Base-by-base conservation (phyloP, 2,888 invertebrate genomes). In the Himalopsyche anomala region DNA sequence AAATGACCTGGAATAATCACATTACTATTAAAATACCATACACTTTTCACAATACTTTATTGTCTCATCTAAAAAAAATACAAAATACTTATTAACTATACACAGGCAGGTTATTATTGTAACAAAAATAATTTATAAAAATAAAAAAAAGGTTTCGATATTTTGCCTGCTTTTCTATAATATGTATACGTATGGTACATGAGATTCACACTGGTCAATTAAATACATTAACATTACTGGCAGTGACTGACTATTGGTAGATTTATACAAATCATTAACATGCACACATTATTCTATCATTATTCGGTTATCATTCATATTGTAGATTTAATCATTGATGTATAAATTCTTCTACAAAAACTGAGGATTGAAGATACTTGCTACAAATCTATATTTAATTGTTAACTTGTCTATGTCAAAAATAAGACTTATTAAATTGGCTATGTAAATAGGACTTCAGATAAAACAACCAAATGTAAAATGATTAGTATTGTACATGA, bases 161-260 rank as follows among this genome's bases (percentile, higher is more conserved):
- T 56, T 84, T 40, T 85, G 74, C 74, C 82, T 51, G 82, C 40
- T 62, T 62, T 19, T 28, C 28, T 62, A 19, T 62, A 28, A n/a
- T 62, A 62, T 62, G 62, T 19, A 62, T 62, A 62, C 62, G 19
- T 62, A 62, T 62, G 62, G 62, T 62, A 62, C 62, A 62, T 62
- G 19, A 62, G 28, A 62, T 62, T 62, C 62, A 62, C 62, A 62
- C 62, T 19, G 19, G 62, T 19, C 9, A 62, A 62, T 62, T 62
- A 69, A 83, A 84, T 84, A 80, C 56, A 80, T 80, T 80, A 55
- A 38, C n/a, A 80, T 84, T 86, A 86, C 86, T 86, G 84, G 86
- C 86, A 86, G 86, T 84, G 86, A 62, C 62, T 62, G 62, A 62
- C 62, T 62, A 62, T 62, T 19, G 28, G 11, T 62, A 62, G 28